Conservation (phyloP, 2,888 invertebrate genomes). For the Drosophila buzzatii region DNA sequence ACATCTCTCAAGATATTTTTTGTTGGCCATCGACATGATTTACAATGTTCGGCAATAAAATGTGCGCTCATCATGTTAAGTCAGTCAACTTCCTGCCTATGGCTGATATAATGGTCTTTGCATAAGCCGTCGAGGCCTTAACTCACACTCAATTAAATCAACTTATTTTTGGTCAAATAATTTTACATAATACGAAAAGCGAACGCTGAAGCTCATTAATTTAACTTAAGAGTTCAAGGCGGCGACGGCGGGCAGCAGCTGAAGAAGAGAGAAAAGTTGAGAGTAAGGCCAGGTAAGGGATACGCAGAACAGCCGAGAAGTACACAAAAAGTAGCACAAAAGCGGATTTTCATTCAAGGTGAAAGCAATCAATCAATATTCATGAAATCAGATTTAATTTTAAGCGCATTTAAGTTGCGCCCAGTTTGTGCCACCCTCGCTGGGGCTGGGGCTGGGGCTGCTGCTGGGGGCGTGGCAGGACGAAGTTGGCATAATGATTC, state of each 20-base stretch:
- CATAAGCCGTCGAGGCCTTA: conserved; percentile 40
- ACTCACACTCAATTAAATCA: conserved; percentile 76
- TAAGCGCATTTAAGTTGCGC: conserved; percentile 76
- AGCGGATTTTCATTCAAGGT: conserved; percentile 81
- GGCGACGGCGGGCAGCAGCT: background rate
- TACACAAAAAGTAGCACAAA: conserved; percentile 71
- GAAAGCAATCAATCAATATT: conserved; percentile 82
- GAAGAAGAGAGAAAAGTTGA: conserved; percentile 27
- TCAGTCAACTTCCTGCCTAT: conserved; percentile 47
- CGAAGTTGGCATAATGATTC: conserved; percentile 36
- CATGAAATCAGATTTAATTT: conserved; percentile 81
- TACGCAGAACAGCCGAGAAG: conserved; percentile 26
- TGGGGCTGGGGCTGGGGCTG: background rate
- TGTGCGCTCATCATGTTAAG: conserved; percentile 45
- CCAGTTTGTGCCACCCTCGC: conserved; percentile 25
- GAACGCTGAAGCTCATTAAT: conserved; percentile 71
- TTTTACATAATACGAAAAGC: conserved; percentile 68
- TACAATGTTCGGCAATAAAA: conserved; percentile 43
- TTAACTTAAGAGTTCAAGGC: conserved; percentile 71
- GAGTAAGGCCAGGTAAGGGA: conserved; percentile 58
- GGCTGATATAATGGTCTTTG: conserved; percentile 32
- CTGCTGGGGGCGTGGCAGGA: background rate
- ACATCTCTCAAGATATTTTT: background rate
- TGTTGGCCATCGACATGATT: conserved; percentile 38
- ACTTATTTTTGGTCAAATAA: conserved; percentile 80